phyloP scores from a whole-genome alignment of 2,888 invertebrate species.

The Folsomia candida region DNA sequence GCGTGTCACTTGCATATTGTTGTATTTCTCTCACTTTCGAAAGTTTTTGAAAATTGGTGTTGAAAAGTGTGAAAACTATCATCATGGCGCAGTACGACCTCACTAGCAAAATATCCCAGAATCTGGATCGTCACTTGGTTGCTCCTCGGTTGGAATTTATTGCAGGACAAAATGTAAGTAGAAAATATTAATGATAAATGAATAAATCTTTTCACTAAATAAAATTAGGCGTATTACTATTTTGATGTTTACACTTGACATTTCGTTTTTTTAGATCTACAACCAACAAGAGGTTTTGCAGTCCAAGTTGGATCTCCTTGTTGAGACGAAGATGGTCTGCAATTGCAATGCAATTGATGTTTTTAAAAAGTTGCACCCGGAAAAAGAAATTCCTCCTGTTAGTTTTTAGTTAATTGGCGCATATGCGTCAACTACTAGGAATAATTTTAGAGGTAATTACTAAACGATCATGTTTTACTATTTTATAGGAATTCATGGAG shows the following conservation, averaged over 20 bases:
- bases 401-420: conserved; percentile 52
- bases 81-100: conserved; percentile 87
- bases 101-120: conserved; percentile 87
- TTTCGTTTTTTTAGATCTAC: conserved; percentile 76
- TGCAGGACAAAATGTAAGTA: conserved; percentile 90
- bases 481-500: conserved; percentile 66
- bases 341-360: conserved; percentile 94
- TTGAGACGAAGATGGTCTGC: conserved; percentile 95
- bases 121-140: conserved; percentile 94
- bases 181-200: background rate
- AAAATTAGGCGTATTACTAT: background rate
- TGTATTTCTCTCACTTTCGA: background rate
- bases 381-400: conserved; percentile 78
- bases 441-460: too few relatives aligned
- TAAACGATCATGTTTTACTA: conserved; percentile 42
- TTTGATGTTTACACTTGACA: background rate
- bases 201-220: background rate
- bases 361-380: conserved; percentile 78
- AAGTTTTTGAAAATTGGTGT: conserved; percentile 57
- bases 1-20: conserved; percentile 15
- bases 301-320: conserved; percentile 89
- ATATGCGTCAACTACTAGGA: too few relatives aligned
- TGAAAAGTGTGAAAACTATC: conserved; percentile 53
- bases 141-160: conserved; percentile 96
- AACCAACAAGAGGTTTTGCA: conserved; percentile 86